Base-by-base conservation (phyloP, 2,113 vertebrate species). In the Pseudorhombus dupliciocellatus region DNA sequence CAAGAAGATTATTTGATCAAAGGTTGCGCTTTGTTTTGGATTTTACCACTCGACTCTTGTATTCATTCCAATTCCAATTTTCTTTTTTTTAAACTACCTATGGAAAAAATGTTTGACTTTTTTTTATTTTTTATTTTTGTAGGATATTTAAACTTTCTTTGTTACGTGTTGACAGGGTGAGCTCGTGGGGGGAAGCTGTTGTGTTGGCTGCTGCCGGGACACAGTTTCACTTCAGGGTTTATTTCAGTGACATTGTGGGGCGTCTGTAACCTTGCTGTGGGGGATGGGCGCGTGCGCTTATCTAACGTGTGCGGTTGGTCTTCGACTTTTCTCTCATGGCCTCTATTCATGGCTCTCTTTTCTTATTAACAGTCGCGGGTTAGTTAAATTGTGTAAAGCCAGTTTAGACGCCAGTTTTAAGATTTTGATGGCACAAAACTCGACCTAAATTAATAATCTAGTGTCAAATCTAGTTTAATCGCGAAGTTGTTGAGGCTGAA, bases 221-320 rank as follows among this genome's bases (percentile, higher is more conserved):
- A 0, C 22, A 12, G 34, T 37, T 37, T 37, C 2, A 37, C 34
- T 11, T 37, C 11, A 28, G 10, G 34, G 34, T 11, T 34, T 65
- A 48, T 83, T 85, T 72, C 55, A 71, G 83, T 93, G 92, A 91
- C 89, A 90, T 91, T 92, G 90, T 73, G 20, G 73, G 63, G 68
- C 40, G 66, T 84, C 58, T 89, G 87, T 92, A 93, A 92, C 92
- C 90, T 93, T 93, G 92, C 85, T 64, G 74, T 93, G 92, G 93
- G 93, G 91, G 93, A 91, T 91, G 92, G 93, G 92, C 44, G 58
- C 62, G 14, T 69, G 58, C 70, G 76, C 75, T 89, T 87, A 82
- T 84, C 73, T 83, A 90, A 91, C 46, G 67, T 80, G 68, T 81
- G 28, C 64, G 46, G 26, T 59, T 50, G 30, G 70, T 60, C 40